Evolutionary conservation across 2,797 vertebrate genomes (phyloP).

Genomic region (Mastacembelus armatus): DNA sequence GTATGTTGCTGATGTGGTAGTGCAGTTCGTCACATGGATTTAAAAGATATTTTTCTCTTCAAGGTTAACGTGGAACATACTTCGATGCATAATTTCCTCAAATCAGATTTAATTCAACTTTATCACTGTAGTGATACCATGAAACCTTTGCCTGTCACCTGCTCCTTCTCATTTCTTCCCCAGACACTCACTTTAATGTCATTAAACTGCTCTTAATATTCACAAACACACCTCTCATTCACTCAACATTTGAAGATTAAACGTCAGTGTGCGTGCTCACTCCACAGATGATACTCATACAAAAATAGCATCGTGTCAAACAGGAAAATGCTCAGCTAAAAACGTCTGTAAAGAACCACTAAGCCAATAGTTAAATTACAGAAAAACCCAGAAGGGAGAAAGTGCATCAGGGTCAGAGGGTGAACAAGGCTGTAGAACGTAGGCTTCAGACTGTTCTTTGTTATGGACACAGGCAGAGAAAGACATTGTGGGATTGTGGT

Average conservation of each 20-base stretch:
- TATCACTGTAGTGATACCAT: too few relatives aligned
- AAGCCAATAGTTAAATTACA: constrained; percentile 1
- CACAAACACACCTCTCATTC: background rate
- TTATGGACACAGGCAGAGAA: constrained; percentile 51
- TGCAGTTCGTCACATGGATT: too few relatives aligned
- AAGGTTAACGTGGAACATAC: too few relatives aligned
- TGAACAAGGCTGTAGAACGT: constrained; percentile 49
- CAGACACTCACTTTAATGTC: constrained; percentile 37
- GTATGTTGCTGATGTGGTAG: too few relatives aligned
- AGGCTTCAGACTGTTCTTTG: constrained; percentile 68
- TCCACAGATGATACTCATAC: background rate
- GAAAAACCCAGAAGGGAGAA: constrained; percentile 7
- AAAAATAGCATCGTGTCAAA: background rate
- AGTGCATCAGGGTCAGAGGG: constrained; percentile 59
- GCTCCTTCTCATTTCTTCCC: background rate
- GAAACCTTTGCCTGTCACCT: too few relatives aligned
- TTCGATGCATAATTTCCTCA: too few relatives aligned
- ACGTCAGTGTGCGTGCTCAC: background rate
- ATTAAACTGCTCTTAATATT: background rate
- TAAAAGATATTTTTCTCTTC: too few relatives aligned
- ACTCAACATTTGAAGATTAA: background rate
- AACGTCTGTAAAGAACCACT: constrained; percentile 1
- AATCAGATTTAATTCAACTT: background rate
- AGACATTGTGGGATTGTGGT: constrained; percentile 66
- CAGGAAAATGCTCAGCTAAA: background rate